Evolutionary conservation across 1,140 invertebrate genomes (phyloP), one percentile per base, ranked within the genome.

Genomic region (Zaprionus ornatus): DNA sequence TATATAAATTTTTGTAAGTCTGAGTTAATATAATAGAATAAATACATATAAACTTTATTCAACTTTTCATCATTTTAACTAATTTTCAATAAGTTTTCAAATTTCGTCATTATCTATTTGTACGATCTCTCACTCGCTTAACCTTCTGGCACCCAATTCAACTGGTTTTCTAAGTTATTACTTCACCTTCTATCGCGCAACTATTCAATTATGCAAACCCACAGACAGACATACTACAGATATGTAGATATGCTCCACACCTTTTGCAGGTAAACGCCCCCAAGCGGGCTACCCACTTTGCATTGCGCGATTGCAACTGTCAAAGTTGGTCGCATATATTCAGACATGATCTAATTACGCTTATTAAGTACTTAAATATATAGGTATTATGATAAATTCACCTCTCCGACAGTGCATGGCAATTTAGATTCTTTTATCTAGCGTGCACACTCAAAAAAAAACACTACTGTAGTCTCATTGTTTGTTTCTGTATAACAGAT

Each of bases 281-380:
- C 42, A 57, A 57, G 27, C 19, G 29, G 45, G 21, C 37, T 45
- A 50, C 48, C 67, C 52, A 63, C 69, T 57, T 55, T 21, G 15
- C 4, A 5, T 50, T 50, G 19, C n/a, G 45, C 45, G 19, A 50
- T 50, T 50, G 45, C 45, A 48, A 4, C 64, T 25, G 60, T 45
- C 63, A 56, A 42, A 35, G 50, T 29, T 15, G 15, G 45, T 52
- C 42, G 15, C 29, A 63, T 70, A 63, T 55, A 59, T 62, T 48
- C 40, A 76, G 67, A 42, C 73, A 79, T 79, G 73, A 76, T 79
- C 77, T 79, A 79, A 79, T 79, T 75, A 71, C 73, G 63, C 52
- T 69, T 77, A 73, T 72, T 67, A 66, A 55, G 50, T 59, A 59
- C 35, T 23, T 69, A 48, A 23, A 15, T 48, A 40, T 52, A 60